Conservation (phyloP, 2,888 invertebrate species). For the Xestia sexstrigata region DNA sequence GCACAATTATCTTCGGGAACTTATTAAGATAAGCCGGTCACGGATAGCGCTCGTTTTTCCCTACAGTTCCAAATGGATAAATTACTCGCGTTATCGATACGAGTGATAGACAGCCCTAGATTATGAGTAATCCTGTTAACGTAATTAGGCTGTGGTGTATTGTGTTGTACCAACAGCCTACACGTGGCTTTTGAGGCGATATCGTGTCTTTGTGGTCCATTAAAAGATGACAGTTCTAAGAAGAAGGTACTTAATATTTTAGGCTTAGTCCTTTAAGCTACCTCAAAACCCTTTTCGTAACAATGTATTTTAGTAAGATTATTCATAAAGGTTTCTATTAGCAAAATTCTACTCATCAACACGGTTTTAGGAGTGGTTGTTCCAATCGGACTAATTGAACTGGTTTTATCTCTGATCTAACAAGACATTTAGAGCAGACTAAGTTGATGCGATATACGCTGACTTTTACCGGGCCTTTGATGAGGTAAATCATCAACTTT, state of each 20-base stretch:
- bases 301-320: slow-evolving; percentile 6
- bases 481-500: background rate
- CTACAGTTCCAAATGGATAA: slow-evolving; percentile 81
- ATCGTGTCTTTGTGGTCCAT: background rate
- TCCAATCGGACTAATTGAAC: background rate
- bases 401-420: background rate
- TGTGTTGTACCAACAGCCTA: slow-evolving; percentile 22
- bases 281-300: slow-evolving; percentile 8
- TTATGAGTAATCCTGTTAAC: slow-evolving; percentile 84
- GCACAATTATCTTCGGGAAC: slow-evolving; percentile 85
- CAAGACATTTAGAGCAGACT: background rate
- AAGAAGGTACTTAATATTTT: slow-evolving; percentile 7
- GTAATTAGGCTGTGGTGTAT: slow-evolving; percentile 71
- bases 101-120: slow-evolving; percentile 84
- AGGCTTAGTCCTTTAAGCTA: background rate
- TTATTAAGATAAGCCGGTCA: slow-evolving; percentile 88
- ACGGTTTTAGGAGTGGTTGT: background rate
- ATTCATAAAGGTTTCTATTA: background rate
- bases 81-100: slow-evolving; percentile 83
- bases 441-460: background rate
- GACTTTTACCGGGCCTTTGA: slow-evolving; percentile 1
- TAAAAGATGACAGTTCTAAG: slow-evolving; percentile 4
- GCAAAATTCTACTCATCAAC: background rate
- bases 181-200: slow-evolving; percentile 4
- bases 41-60: slow-evolving; percentile 81